A percentile compares a stretch with the other conserved stretches of the same genome.
Conservation (phyloP, 1,140 invertebrate genomes). For the Potamilus streckersoni region DNA sequence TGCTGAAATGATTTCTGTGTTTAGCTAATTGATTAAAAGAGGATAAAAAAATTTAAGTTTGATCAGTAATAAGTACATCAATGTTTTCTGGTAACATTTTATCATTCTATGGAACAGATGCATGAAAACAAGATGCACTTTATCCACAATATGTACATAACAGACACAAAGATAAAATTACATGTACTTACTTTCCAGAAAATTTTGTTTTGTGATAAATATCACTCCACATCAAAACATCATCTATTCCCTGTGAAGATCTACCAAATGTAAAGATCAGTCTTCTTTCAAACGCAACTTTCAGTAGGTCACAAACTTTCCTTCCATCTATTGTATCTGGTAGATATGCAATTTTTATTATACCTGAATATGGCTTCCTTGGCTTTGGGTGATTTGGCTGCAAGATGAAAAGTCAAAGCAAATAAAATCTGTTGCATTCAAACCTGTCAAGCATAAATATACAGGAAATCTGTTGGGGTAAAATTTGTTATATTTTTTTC, state of each 20-base stretch:
- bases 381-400: constrained; percentile 34
- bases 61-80: too few relatives aligned
- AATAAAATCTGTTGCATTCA: not conserved
- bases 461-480: too few relatives aligned
- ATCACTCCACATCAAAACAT: constrained; percentile 89
- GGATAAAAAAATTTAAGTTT: too few relatives aligned
- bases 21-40: too few relatives aligned
- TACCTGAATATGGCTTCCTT: constrained; percentile 22
- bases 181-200: too few relatives aligned
- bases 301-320: constrained; percentile 74
- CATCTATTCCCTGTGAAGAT: constrained; percentile 85
- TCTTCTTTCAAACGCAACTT: constrained; percentile 83
- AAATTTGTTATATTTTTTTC: too few relatives aligned
- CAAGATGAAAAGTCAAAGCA: not conserved
- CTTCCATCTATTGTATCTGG: constrained; percentile 46
- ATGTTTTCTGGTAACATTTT: too few relatives aligned
- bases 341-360: constrained; percentile 29
- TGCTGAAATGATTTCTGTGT: too few relatives aligned
- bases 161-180: too few relatives aligned
- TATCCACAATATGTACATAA: too few relatives aligned
- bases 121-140: too few relatives aligned
- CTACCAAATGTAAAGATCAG: constrained; percentile 86
- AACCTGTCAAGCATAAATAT: not conserved
- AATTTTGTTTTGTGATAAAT: constrained; percentile 83
- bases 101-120: too few relatives aligned